Evolutionary conservation across 2,113 vertebrate genomes (phyloP).

Genomic region (Herpetotheres cachinnans): DNA sequence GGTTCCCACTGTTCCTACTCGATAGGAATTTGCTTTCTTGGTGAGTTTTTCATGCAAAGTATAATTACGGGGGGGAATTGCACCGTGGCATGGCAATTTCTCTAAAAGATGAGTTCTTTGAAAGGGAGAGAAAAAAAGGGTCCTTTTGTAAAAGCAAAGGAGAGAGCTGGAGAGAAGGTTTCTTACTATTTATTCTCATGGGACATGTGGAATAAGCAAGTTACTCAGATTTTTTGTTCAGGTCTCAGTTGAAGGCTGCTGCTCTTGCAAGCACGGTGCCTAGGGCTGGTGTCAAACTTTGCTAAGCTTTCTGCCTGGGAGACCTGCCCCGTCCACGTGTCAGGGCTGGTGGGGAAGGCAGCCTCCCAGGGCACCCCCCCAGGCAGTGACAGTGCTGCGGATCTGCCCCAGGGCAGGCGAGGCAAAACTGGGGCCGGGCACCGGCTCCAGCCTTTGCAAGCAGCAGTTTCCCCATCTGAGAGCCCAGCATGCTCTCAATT

Average conservation of each 20-base stretch:
- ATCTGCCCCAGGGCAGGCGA: not conserved
- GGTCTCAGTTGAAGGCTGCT: not conserved
- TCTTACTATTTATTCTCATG: not conserved
- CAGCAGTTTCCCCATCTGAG: not conserved
- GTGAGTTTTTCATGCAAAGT: not conserved
- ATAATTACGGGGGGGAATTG: not conserved
- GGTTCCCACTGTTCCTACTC: not conserved
- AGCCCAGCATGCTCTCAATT: rapidly evolving
- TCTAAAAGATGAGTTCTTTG: not conserved
- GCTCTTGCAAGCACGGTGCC: not conserved
- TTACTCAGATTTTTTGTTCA: not conserved
- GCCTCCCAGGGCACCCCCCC: no score
- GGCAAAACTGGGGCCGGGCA: not conserved
- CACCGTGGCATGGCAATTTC: not conserved
- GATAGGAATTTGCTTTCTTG: not conserved
- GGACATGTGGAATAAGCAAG: not conserved
- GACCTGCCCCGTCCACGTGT: rapidly evolving
- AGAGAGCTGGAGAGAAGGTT: not conserved
- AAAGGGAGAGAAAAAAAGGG: not conserved
- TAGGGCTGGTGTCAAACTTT: not conserved
- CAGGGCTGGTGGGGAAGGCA: not conserved
- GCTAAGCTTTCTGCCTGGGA: not conserved
- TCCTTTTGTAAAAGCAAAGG: not conserved
- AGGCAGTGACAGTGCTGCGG: not conserved
- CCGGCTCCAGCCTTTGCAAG: not conserved